Evolutionary conservation across 2,113 vertebrate species (phyloP), one percentile per base, ranked within the genome.

Genomic region (Pelvicachromis taeniatus): DNA sequence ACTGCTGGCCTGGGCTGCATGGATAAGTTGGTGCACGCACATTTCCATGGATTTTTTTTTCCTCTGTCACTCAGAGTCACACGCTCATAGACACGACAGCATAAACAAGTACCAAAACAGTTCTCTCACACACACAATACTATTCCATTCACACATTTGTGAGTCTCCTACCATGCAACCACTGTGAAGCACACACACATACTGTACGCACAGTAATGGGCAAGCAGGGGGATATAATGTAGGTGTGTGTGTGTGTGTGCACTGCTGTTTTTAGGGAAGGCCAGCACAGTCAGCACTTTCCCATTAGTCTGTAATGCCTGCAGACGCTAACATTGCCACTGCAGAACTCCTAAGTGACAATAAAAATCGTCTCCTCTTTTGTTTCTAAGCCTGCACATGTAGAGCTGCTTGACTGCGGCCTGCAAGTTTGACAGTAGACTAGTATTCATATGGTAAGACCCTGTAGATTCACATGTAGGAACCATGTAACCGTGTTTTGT

Each of bases 1-100:
- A 90, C 91, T 45, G 84, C 77, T 61, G 75, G 87, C 87, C 87
- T 87, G 89, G 78, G 35, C 80, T 59, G 84, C 84, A 81, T 16
- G 90, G 87, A 87, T 94, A 89, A 90, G 73, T 91, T n/a, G 29
- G 83, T 9, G 19, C 61, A 50, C 16, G 35, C 65, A 85, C 52
- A 55, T 45, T 33, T 73, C 40, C 56, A 73, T 4, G 14, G 56
- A 59, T 6, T 80, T 77, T 59, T 63, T 63, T 63, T 21, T 10
- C 33, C 56, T 70, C 59, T 81, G 33, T 84, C 79, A 58, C 58
- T 87, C 78, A 78, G 81, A 82, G n/a, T 26, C 45, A 54, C 11
- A 9, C 9, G 9, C 59, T 63, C 45, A 16, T 4, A 65, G 17
- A 84, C 56, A 35, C 7, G 4, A 31, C 73, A 81, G 63, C 77